Base-by-base conservation (phyloP, 2,113 vertebrate genomes). In the Carlito syrichta region DNA sequence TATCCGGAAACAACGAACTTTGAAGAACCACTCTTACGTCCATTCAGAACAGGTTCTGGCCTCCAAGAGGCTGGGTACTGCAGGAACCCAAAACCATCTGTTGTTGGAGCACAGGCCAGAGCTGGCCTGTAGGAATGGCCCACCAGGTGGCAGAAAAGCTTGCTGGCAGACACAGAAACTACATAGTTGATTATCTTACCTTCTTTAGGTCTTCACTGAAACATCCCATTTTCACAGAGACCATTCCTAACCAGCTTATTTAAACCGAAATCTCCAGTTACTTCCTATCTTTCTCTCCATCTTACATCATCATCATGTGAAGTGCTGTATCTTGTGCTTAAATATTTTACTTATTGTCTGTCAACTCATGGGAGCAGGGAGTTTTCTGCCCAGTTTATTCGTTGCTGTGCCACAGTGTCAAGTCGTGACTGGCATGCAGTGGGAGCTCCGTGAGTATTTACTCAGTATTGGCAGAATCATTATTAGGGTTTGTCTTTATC, bases 401-500 rank as follows among this genome's bases (percentile, higher is more conserved):
- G 3, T 56, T 74, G 22, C 27, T 73, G 0, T 63, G 54, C 81
- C 38, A 8, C 27, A 35, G 23, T 27, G 25, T 86, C 56, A 63
- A 56, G 48, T 81, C 3, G 3, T 63, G 17, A 56, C 84, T 43
- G 43, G 35, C 45, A 48, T 8, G 5, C 32, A 63, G 68, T 60
- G 35, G 77, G 62, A 92, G 20, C 79, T 89, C 77, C 32, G 71
- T n/a, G 86, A 91, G 23, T 48, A 45, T 40, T 66, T 82, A 30
- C 4, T 73, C 48, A 30, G 0, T 50, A 35, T 66, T 78, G 94
- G 54, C 91, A 68, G 68, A 92, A 32, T 95, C 76, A 54, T 94
- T 87, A 68, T 84, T 85, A 96, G 95, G 79, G 73, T 91, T 97
- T 89, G 93, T 95, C 89, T 96, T 96, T 97, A 50, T 94, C 91